Evolutionary conservation across 1,140 invertebrate species (phyloP).

Genomic region (Steinernema feltiae): DNA sequence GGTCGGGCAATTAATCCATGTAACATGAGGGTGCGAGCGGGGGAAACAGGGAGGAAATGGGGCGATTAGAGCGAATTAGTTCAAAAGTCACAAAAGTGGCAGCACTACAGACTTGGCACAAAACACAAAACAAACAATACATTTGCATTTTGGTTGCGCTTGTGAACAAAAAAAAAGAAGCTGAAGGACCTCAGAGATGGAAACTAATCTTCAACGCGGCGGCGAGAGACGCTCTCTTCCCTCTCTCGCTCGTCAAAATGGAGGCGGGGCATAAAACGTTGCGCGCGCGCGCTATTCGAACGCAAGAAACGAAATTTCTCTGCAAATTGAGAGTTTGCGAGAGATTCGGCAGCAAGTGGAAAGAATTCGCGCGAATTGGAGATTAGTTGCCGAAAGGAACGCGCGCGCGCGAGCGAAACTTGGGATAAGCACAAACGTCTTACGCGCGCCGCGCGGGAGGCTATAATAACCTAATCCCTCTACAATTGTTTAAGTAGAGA

Average conservation of each 20-base stretch:
- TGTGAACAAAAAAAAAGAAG: conserved; percentile 13
- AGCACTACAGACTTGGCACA: not conserved
- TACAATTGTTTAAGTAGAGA: conserved; percentile 1
- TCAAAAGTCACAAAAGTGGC: not conserved
- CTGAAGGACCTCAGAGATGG: conserved; percentile 8
- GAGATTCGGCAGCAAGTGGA: not conserved
- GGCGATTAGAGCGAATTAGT: not conserved
- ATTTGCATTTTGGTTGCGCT: conserved; percentile 9
- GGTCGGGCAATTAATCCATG: not conserved
- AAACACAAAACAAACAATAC: conserved; percentile 12
- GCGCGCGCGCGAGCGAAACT: not conserved
- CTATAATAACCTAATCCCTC: conserved; percentile 13
- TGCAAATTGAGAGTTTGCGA: not conserved
- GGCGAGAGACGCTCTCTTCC: not conserved
- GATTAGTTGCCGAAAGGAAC: not conserved
- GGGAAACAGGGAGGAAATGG: not conserved
- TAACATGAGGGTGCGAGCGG: not conserved
- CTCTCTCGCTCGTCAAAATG: not conserved
- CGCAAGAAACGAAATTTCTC: conserved; percentile 6
- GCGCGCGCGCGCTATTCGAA: not conserved
- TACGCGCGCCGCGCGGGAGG: not conserved
- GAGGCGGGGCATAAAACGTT: not conserved
- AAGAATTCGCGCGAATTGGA: not conserved
- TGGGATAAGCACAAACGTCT: not conserved
- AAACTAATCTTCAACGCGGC: conserved; percentile 8